phyloP scores from a whole-genome alignment of 92 coral and sea anemone species.

The Umimayanthus chanpuru region DNA sequence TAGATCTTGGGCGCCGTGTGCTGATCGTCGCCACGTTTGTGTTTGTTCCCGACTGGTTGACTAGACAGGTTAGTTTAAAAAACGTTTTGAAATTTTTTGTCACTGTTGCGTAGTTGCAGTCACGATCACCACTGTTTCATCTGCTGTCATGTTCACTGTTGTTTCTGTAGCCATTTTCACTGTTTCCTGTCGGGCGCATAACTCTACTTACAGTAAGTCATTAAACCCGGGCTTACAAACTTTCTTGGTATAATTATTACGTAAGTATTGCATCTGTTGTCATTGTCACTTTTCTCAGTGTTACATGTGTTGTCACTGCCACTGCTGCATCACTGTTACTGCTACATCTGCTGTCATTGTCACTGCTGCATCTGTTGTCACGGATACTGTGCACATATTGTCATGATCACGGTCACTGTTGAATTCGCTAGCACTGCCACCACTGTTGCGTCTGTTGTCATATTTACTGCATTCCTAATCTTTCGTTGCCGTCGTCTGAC shows the following conservation, averaged over 20 bases:
- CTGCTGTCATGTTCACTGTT: not conserved
- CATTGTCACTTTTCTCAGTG: not conserved
- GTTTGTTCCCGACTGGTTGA: constrained; percentile 71
- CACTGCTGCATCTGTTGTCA: not conserved
- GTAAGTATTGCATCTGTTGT: not conserved
- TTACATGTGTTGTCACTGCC: not conserved
- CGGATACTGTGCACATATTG: not conserved
- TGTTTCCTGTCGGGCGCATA: not conserved
- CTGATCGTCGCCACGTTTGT: constrained; percentile 77
- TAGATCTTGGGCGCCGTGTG: constrained; percentile 86
- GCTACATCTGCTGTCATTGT: not conserved
- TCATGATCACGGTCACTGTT: not conserved
- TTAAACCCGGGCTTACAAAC: too few species aligned
- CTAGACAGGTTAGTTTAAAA: constrained; percentile 77
- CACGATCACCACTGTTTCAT: not conserved
- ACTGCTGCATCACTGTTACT: not conserved
- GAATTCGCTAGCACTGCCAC: not conserved
- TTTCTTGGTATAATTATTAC: too few species aligned
- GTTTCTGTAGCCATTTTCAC: not conserved
- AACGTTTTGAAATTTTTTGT: not conserved
- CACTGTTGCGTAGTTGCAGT: not conserved
- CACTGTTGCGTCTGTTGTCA: not conserved
- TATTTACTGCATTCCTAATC: too few species aligned
- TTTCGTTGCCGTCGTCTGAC: too few species aligned
- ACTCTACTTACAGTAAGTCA: too few species aligned